Base-by-base conservation (phyloP, 1,140 invertebrate species). In the Musca domestica region DNA sequence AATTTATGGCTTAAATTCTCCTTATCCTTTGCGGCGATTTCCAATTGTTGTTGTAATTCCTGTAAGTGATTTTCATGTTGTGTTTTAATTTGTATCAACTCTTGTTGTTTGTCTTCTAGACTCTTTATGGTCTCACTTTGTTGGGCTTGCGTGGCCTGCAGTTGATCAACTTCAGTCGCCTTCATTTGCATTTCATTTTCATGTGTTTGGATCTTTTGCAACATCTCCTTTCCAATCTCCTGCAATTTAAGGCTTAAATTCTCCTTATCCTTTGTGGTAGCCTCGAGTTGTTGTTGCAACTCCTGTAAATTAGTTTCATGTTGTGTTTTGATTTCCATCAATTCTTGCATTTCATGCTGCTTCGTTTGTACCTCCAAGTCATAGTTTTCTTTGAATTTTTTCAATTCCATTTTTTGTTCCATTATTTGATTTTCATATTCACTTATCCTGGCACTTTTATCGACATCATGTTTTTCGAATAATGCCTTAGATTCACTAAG, bases 11-110 rank as follows among this genome's bases (percentile, higher is more conserved):
- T 41, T 9, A 64, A 48, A 25, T 23, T 49, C 7, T 23, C 14
- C n/a, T 64, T 64, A 27, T 64, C 63, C 14, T 14, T 49, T 10
- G n/a, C 17, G 10, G 34, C 23, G 7, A 2, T 27, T 14, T 49
- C 22, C 78, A 54, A 83, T 73, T 69, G 58, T 74, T 5, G 75
- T 74, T 58, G 83, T 78, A 14, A 85, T 69, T 54, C 73, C 70
- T 69, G 78, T 81, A 71, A 79, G 20, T 27, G 7, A 10, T 9
- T 34, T 61, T 61, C 56, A 20, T 61, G 30, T 10, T 61, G 9
- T 2, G 56, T 17, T 19, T 61, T 30, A 9, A 19, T 34, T 0
- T 6, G 15, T 14, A 61, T 20, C 17, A 61, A 30, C 10, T 61
- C 27, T 19, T 61, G 7, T n/a, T n/a, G n/a, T n/a, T n/a, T n/a